Evolutionary conservation across 2,113 vertebrate genomes (phyloP).

Genomic region (Anser brachyrhynchus): DNA sequence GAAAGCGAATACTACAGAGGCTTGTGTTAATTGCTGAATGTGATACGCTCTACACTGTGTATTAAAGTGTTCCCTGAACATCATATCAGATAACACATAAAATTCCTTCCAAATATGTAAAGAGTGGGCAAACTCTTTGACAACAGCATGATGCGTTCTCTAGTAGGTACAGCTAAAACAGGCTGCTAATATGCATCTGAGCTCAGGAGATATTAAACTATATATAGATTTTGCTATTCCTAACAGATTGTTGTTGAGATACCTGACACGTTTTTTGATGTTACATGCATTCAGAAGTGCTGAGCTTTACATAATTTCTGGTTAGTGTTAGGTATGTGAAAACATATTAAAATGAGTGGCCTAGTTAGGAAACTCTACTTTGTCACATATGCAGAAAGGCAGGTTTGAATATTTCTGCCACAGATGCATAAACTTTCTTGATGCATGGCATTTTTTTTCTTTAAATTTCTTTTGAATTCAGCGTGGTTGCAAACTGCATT

Average conservation of each 20-base stretch:
- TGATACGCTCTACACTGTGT: background rate
- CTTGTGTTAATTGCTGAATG: background rate
- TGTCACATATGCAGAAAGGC: background rate
- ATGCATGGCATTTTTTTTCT: background rate
- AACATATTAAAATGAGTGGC: constrained; percentile 51
- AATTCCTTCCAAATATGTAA: constrained; percentile 39
- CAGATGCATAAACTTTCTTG: background rate
- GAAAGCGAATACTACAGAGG: background rate
- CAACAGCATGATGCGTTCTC: constrained; percentile 22
- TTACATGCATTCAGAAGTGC: constrained; percentile 50
- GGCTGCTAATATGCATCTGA: constrained; percentile 52
- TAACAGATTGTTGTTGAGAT: constrained; percentile 65
- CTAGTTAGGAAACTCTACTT: constrained; percentile 56
- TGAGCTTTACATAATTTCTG: constrained; percentile 66
- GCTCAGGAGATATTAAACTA: constrained; percentile 66
- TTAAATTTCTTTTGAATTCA: background rate
- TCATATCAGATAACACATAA: background rate
- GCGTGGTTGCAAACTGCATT: background rate
- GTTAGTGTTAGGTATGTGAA: constrained; percentile 60
- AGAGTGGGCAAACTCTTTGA: constrained; percentile 54
- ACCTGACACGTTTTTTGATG: constrained; percentile 67
- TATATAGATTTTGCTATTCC: constrained; percentile 61
- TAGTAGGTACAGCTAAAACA: constrained; percentile 42
- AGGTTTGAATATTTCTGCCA: background rate
- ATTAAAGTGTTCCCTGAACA: constrained; percentile 3